These are phyloP conservation scores for Nesospiza acunhae DNA, from an alignment of 2,113 vertebrate genomes.

Conservation along the genomic window DNA sequence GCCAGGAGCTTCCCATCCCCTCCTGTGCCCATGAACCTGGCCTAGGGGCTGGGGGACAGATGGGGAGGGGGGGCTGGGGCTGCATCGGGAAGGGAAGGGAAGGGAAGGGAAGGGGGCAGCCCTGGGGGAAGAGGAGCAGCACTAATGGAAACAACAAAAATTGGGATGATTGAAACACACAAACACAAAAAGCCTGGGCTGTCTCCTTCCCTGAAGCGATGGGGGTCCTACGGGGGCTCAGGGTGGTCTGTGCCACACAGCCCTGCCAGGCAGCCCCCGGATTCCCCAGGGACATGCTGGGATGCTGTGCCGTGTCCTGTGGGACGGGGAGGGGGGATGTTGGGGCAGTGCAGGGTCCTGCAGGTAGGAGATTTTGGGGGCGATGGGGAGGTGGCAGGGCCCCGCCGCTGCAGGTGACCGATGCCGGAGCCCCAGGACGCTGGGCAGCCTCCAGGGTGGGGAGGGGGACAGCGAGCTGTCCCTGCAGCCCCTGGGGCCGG, in stretches of 20 bases:
- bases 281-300: not conserved
- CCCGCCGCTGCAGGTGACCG: not conserved
- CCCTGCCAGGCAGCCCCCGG: no score
- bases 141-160: not conserved
- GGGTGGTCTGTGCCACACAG: no score
- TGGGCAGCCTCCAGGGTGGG: not conserved
- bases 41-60: not conserved
- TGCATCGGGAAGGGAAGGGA: not conserved
- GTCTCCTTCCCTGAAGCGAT: not conserved
- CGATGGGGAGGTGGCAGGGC: not conserved
- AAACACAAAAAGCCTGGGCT: not conserved
- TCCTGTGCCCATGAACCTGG: not conserved
- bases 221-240: no score
- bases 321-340: not conserved
- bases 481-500: not conserved
- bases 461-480: not conserved
- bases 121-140: not conserved
- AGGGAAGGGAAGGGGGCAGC: not conserved
- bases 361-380: not conserved
- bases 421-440: not conserved
- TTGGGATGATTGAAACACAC: not conserved
- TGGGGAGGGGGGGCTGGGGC: not conserved
- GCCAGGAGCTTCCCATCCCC: fast-evolving
- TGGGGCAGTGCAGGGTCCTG: not conserved
- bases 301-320: not conserved